These are phyloP conservation scores for Moxostoma hubbsi DNA, from an alignment of 2,797 vertebrate genomes.

Conservation along the genomic window DNA sequence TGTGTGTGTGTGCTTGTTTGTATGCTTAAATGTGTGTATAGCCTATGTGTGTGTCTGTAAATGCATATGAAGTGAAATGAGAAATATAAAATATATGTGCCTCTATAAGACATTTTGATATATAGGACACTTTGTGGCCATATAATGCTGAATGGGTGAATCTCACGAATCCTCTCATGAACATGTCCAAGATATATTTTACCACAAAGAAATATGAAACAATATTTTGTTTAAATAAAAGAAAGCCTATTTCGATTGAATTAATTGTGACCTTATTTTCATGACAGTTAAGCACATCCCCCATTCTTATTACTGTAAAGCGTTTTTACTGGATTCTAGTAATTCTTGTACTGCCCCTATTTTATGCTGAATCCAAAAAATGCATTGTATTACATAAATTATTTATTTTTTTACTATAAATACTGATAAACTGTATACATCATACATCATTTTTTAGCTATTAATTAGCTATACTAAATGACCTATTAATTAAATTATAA, in stretches of 20 bases:
- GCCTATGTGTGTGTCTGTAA: not conserved
- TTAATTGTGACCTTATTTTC: not conserved
- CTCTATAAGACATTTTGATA: conserved; percentile 24
- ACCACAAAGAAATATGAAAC: not conserved
- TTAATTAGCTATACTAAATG: no score
- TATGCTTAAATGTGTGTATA: conserved; percentile 9
- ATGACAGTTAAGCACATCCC: not conserved
- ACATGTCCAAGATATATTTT: not conserved
- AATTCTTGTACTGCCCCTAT: not conserved
- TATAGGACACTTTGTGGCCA: not conserved
- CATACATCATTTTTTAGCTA: no score
- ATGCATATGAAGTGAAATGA: not conserved
- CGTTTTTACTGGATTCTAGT: not conserved
- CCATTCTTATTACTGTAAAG: not conserved
- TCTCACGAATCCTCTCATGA: no score
- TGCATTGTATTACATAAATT: no score
- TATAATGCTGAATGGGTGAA: conserved; percentile 34
- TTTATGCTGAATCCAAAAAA: not conserved
- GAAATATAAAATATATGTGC: conserved; percentile 10
- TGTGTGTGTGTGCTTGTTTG: conserved; percentile 1
- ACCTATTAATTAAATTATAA: no score
- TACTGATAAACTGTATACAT: no score
- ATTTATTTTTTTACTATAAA: no score
- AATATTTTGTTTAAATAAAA: not conserved
- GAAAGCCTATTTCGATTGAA: not conserved